Percentiles rank a stretch among this genome's conserved stretches.
These are phyloP conservation scores for Coremacera marginata DNA, from an alignment of 2,888 invertebrate genomes.

Conservation along the genomic window DNA sequence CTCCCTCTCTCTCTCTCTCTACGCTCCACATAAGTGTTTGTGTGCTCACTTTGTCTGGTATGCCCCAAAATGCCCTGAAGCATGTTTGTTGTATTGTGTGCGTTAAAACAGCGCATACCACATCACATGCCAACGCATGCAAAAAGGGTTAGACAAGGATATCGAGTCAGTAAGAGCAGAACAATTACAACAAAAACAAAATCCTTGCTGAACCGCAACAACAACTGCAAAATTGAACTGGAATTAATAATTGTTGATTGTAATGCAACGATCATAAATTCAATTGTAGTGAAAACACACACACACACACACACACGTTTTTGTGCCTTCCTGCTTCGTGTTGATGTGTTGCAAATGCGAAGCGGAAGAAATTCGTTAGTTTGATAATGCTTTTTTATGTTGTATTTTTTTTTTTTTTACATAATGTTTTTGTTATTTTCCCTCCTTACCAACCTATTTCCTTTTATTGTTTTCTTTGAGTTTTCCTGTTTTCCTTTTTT, in stretches of 20 bases:
- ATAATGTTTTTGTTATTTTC: background rate
- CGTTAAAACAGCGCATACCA: too few species aligned
- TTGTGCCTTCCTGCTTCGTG: background rate
- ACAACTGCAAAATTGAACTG: background rate
- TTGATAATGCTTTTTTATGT: conserved; percentile 14
- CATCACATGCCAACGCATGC: too few species aligned
- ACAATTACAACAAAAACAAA: background rate
- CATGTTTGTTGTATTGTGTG: background rate
- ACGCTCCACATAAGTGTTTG: too few species aligned
- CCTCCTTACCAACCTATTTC: background rate
- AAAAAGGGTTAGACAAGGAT: background rate
- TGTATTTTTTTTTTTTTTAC: background rate
- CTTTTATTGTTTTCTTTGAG: background rate
- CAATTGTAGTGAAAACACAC: conserved; percentile 15
- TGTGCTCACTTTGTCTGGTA: background rate
- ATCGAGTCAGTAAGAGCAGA: background rate
- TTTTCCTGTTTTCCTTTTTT: background rate
- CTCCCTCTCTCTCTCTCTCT: too few species aligned
- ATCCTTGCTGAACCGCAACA: background rate
- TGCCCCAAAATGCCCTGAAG: background rate
- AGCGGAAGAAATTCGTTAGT: conserved; percentile 23
- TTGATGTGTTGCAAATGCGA: conserved; percentile 28
- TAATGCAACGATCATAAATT: conserved; percentile 31
- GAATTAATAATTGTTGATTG: conserved; percentile 21
- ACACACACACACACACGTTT: too few species aligned